Evolutionary conservation across 1,140 invertebrate genomes (phyloP), one percentile per base, ranked within the genome.

Genomic region (Steinernema khuongi): DNA sequence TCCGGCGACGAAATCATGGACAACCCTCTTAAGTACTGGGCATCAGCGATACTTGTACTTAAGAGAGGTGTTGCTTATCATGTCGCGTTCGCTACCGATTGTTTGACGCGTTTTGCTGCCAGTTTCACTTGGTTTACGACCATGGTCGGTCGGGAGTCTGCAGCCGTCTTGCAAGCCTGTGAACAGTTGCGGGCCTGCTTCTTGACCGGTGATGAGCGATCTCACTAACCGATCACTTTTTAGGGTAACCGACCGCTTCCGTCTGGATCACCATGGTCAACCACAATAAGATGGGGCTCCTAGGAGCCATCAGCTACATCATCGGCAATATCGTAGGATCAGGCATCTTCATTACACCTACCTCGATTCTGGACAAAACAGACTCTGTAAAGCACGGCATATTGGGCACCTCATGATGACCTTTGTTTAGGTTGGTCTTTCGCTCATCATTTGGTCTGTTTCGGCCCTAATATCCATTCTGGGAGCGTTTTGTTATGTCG

Each of bases 361-460:
- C 31, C 11, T 75, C 74, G 14, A 76, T 75, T 66, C 66, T 75
- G 1, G 28, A 71, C 36, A 71, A 75, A 18, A 75, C 74, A 19
- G 32, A 76, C 14, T 75, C 74, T 14, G 72, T 73, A 44, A n/a
- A 33, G 70, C 50, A 11, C 28, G 26, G 70, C 70, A 4, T 28
- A 72, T 71, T 26, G 7, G 68, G 28, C 2, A 17, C 68, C 18
- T 71, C 11, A 14, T 32, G 18, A 67, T n/a, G 11, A 71, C 14
- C 4, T 36, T 31, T 75, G 28, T 81, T 79, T 77, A 81, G 80
- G 78, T 80, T 36, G 79, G 79, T 17, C 67, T 82, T 29, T 80
- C 79, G 14, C 71, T 81, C 18, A 72, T 72, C 29, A 71, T 81
- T 60, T 81, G 79, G 79, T 22, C 31, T 28, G 19, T 81, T 1